These are phyloP conservation scores for Pantelozetes paolii DNA, from an alignment of 2,888 invertebrate species.

Conservation along the genomic window DNA sequence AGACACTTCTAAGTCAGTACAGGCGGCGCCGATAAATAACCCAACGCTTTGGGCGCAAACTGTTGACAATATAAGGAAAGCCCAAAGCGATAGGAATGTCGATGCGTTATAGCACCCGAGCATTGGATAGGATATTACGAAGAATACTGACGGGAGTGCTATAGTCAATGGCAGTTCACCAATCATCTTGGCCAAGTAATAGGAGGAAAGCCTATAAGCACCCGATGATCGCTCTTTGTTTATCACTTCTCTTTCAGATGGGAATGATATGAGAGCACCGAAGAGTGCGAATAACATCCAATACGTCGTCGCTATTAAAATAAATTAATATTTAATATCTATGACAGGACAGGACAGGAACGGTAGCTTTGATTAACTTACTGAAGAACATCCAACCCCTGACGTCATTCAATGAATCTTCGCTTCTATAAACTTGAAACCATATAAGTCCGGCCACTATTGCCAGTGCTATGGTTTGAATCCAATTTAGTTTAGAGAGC, in stretches of 20 bases:
- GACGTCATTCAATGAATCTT: slow-evolving; percentile 69
- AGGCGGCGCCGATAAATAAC: slow-evolving; percentile 71
- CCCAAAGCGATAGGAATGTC: slow-evolving; percentile 66
- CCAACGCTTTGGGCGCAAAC: slow-evolving; percentile 62
- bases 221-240: slow-evolving; percentile 73
- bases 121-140: slow-evolving; percentile 71
- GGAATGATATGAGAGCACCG: slow-evolving; percentile 72
- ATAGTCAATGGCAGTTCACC: slow-evolving; percentile 71
- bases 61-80: slow-evolving; percentile 63
- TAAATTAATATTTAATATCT: neutral
- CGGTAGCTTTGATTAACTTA: too few relatives aligned
- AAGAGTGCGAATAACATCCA: slow-evolving; percentile 77
- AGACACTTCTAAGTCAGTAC: slow-evolving; percentile 71
- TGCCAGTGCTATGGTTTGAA: slow-evolving; percentile 68
- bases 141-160: slow-evolving; percentile 69
- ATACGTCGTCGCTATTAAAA: slow-evolving; percentile 59
- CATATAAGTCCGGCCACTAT: slow-evolving; percentile 70
- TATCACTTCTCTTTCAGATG: slow-evolving; percentile 71
- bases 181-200: slow-evolving; percentile 74
- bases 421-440: slow-evolving; percentile 70
- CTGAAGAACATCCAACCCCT: slow-evolving; percentile 61
- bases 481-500: slow-evolving; percentile 70
- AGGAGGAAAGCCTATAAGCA: slow-evolving; percentile 71
- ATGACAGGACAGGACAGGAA: slow-evolving; percentile 27
- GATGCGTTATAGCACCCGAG: slow-evolving; percentile 63